Evolutionary conservation across 2,113 vertebrate species (phyloP).

Genomic region (Gymnocephalus cernua): DNA sequence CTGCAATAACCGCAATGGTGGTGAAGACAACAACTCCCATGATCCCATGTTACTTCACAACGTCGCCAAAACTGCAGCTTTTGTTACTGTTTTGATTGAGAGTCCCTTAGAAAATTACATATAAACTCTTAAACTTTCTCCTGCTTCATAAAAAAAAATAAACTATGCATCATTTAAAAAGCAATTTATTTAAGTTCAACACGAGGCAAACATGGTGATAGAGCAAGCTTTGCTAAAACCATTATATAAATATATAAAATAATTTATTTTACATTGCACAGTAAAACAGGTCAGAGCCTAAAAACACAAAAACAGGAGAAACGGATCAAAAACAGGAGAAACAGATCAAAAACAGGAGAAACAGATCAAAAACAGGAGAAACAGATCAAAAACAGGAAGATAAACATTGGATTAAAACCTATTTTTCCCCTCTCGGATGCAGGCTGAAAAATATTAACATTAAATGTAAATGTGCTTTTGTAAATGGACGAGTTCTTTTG

Average conservation of each 20-base stretch:
- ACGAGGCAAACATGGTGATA: background rate
- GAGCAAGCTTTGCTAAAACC: slow-evolving; percentile 35
- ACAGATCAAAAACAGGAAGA: background rate
- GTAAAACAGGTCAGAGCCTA: slow-evolving; percentile 31
- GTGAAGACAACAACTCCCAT: too few species aligned
- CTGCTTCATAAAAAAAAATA: background rate
- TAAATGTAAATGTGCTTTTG: too few species aligned
- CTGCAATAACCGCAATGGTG: too few species aligned
- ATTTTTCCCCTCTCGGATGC: background rate
- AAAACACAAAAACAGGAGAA: too few species aligned
- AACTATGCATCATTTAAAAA: slow-evolving; percentile 7
- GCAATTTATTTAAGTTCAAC: slow-evolving; percentile 54
- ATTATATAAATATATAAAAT: slow-evolving; percentile 57
- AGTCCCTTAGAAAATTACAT: too few species aligned
- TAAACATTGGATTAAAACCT: background rate
- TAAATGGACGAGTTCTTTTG: background rate
- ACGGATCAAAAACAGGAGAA: too few species aligned
- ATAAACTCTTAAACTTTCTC: background rate
- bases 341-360: too few species aligned
- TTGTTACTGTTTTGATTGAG: too few species aligned
- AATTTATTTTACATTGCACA: slow-evolving; percentile 36
- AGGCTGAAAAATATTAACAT: background rate
- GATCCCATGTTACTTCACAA: too few species aligned
- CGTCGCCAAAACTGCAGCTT: too few species aligned
- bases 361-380: background rate